Conservation (phyloP, 2,797 vertebrate genomes). For the Pseudocheirus occidentalis region DNA sequence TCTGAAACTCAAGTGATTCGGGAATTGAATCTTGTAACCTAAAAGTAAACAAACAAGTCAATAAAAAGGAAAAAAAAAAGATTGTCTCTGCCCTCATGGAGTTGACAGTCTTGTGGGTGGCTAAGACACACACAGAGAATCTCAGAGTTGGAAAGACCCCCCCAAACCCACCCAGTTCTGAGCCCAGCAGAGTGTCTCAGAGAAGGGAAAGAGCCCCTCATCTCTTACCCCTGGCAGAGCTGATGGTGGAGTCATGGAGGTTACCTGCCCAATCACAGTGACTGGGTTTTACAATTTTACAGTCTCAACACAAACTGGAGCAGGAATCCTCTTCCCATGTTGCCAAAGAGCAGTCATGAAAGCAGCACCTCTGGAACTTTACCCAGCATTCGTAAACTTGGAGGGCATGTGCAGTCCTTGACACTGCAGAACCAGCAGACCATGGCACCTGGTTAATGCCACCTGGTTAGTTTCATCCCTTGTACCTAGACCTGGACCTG, state of each 20-base stretch:
- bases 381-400: background rate
- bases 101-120: background rate
- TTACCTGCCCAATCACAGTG: background rate
- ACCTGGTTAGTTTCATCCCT: background rate
- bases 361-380: background rate
- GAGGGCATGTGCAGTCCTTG: background rate
- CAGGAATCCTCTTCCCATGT: background rate
- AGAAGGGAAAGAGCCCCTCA: background rate
- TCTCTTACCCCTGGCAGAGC: background rate
- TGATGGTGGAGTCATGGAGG: background rate
- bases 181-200: background rate
- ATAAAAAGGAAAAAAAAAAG: too few relatives aligned
- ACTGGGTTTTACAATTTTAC: background rate
- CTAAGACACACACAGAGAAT: background rate
- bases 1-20: too few relatives aligned
- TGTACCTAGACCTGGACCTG: background rate
- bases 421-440: background rate
- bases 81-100: background rate
- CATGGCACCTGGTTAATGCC: background rate
- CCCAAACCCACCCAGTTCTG: background rate
- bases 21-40: too few relatives aligned
- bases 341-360: background rate
- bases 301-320: background rate
- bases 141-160: background rate
- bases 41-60: too few relatives aligned